These are phyloP conservation scores for Apodemus agrarius DNA, from an alignment of 2,797 vertebrate species.

Conservation along the genomic window DNA sequence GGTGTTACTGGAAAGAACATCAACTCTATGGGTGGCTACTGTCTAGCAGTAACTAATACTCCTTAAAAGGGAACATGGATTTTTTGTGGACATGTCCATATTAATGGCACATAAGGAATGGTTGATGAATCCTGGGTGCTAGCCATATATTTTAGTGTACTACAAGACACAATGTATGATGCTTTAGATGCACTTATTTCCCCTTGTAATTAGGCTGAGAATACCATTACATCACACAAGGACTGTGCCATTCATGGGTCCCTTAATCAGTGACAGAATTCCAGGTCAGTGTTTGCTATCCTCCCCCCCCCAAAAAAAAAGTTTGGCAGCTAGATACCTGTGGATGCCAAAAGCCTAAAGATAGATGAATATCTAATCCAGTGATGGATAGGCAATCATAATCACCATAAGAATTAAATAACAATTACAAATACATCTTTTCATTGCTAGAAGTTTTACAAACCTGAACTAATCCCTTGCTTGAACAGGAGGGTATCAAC, in stretches of 20 bases:
- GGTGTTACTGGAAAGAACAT: neutral
- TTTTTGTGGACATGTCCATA: neutral
- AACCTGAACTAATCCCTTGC: neutral
- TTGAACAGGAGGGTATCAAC: neutral
- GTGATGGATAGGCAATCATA: neutral
- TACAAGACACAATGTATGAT: neutral
- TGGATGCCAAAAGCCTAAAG: neutral
- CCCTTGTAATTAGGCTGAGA: neutral
- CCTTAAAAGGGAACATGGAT: neutral
- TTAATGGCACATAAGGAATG: neutral
- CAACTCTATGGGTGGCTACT: neutral
- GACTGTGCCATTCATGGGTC: neutral
- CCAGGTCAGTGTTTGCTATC: neutral
- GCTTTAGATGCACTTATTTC: neutral
- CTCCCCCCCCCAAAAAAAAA: too few species aligned
- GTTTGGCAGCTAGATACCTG: neutral
- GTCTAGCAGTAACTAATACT: neutral
- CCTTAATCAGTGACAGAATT: neutral
- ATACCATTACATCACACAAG: neutral
- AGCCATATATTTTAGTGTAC: neutral
- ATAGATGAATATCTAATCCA: neutral
- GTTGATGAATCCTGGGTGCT: neutral
- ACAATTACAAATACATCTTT: neutral
- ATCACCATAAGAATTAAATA: neutral
- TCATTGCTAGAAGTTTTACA: neutral